phyloP scores from a whole-genome alignment of 1,140 invertebrate species.

The Drosophila repleta region DNA sequence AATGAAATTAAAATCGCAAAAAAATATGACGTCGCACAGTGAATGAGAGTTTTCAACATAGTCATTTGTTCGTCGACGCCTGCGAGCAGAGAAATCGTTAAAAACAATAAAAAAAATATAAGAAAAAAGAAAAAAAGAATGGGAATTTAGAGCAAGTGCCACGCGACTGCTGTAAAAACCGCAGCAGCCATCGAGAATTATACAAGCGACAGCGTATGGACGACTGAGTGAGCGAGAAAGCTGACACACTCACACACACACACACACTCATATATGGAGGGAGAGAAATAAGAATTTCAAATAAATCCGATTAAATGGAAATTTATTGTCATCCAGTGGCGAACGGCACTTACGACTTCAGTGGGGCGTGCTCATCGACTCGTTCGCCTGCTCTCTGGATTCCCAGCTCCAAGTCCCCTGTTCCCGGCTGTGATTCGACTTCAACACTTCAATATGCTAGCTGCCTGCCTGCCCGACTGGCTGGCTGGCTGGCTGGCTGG shows the following conservation, averaged over 20 bases:
- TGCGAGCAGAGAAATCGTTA: slow-evolving; percentile 50
- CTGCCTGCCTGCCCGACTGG: slow-evolving; percentile 31
- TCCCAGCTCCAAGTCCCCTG: slow-evolving; percentile 29
- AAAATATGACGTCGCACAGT: slow-evolving; percentile 50
- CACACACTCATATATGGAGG: slow-evolving; percentile 3
- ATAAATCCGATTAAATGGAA: slow-evolving; percentile 82
- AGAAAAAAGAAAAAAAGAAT: not conserved
- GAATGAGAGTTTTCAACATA: slow-evolving; percentile 47
- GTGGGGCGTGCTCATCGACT: slow-evolving; percentile 78
- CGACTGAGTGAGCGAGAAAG: slow-evolving; percentile 5
- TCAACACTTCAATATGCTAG: slow-evolving; percentile 79
- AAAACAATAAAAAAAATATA: slow-evolving; percentile 59
- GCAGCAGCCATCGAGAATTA: slow-evolving; percentile 40
- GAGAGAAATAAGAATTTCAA: slow-evolving; percentile 78
- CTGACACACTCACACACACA: slow-evolving; percentile 13
- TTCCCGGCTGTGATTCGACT: slow-evolving; percentile 47
- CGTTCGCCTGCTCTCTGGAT: slow-evolving; percentile 42
- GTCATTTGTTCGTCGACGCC: slow-evolving; percentile 20
- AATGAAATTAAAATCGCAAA: slow-evolving; percentile 61
- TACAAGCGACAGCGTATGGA: slow-evolving; percentile 10
- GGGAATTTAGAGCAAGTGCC: slow-evolving; percentile 55
- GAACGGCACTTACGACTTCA: slow-evolving; percentile 81
- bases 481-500: slow-evolving; percentile 16
- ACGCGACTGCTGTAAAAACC: slow-evolving; percentile 60
- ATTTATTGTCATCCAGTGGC: slow-evolving; percentile 82